Evolutionary conservation across 1,140 invertebrate species (phyloP), one percentile per base, ranked within the genome.

Genomic region (Diploscapter pachys): DNA sequence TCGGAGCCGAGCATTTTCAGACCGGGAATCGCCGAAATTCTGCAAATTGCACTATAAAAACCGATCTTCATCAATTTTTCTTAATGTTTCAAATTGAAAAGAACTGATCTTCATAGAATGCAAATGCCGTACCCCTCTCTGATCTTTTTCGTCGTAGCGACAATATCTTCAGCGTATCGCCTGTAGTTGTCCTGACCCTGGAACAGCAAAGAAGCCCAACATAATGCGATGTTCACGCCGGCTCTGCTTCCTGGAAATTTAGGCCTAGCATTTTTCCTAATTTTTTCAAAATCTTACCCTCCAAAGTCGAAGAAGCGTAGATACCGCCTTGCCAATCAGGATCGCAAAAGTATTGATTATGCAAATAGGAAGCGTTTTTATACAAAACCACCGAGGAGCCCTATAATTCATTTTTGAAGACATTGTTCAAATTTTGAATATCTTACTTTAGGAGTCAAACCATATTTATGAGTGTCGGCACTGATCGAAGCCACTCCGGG

Each of bases 291-390:
- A 48, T 80, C 72, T 76, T 79, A 88, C 94, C 95, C 85, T 91
- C 92, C 11, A 98, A 89, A 4, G 93, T 95, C n/a, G 96, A 93
- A n/a, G 95, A 96, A 4, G 94, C 95, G 87, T 98, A 99, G 70
- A 98, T 93, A 76, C 96, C 96, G 78, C 96, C 96, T 2, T 94
- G 93, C 96, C 96, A 99, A 85, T 98, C 93, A 0, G 94, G 92
- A 66, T 91, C 91, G 5, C 95, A 91, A 71, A 93, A 96, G 87
- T 92, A 98, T 87, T 98, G 96, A 82, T 91, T 88, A 83, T 93
- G 91, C 31, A 92, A 89, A 81, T 91, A 93, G 79, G 91, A 91
- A 62, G 89, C 88, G n/a, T 92, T 87, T 51, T 90, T 89, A 86
- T 98, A 99, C 80, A 98, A 83, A 65, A 99, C 89, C 52, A 98